Evolutionary conservation across 2,888 invertebrate species (phyloP).

Genomic region (Eumerus sabulonum): DNA sequence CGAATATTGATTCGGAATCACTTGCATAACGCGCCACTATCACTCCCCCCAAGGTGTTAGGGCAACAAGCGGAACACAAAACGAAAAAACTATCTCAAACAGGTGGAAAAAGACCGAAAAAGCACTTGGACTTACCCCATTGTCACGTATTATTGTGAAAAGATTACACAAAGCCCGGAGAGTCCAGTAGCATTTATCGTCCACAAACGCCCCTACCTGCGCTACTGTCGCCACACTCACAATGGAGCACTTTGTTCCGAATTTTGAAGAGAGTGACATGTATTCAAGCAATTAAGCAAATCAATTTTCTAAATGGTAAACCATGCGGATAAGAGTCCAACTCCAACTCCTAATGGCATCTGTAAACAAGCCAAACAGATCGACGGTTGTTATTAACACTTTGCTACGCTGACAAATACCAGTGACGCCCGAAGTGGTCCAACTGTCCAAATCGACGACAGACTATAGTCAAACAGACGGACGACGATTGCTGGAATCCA

Average conservation of each 20-base stretch:
- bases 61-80: conserved; percentile 18
- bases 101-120: conserved; percentile 30
- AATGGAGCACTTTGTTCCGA: conserved; percentile 56
- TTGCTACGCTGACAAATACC: conserved; percentile 33
- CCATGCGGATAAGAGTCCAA: conserved; percentile 72
- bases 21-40: background rate
- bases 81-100: too few species aligned
- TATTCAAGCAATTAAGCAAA: conserved; percentile 70
- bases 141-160: conserved; percentile 65
- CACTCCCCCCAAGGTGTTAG: conserved; percentile 52
- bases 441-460: conserved; percentile 31
- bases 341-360: conserved; percentile 63
- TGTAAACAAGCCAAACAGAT: conserved; percentile 46
- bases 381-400: conserved; percentile 54
- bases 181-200: background rate
- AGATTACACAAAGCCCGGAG: conserved; percentile 42
- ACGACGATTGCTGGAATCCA: background rate
- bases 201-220: background rate
- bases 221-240: conserved; percentile 6
- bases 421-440: conserved; percentile 51
- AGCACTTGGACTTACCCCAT: conserved; percentile 29
- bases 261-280: conserved; percentile 55
- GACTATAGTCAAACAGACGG: conserved; percentile 46
- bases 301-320: conserved; percentile 73
- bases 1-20: too few species aligned